A percentile compares a stretch with the other conserved stretches of the same genome.
phyloP scores from a whole-genome alignment of 1,140 invertebrate species.

The Pachypeltis micranthus region DNA sequence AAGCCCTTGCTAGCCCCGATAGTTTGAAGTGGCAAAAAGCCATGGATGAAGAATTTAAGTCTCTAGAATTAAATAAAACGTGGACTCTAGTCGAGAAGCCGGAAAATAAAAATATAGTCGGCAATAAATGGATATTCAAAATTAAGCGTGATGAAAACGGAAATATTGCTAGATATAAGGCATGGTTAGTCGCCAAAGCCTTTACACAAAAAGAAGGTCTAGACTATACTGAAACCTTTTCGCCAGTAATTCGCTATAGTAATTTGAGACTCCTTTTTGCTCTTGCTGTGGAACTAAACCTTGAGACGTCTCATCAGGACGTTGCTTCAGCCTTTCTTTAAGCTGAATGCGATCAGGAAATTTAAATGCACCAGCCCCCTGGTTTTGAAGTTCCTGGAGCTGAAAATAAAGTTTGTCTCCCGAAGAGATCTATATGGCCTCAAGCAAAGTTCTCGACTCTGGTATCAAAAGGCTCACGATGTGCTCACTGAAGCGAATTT shows the following conservation, averaged over 20 bases:
- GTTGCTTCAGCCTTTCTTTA: neutral
- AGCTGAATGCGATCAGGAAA: neutral
- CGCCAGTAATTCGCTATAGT: too few relatives aligned
- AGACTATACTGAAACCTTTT: too few relatives aligned
- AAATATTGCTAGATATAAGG: neutral
- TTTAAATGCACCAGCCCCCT: neutral
- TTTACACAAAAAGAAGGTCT: too few relatives aligned
- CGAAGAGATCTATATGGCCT: neutral
- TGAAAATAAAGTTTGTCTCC: neutral
- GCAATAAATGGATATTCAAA: neutral
- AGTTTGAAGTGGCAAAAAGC: neutral
- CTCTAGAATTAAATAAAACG: neutral
- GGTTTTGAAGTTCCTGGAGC: neutral
- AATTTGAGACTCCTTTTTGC: neutral
- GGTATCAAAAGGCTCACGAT: neutral
- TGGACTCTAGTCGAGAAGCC: neutral
- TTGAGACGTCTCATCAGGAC: neutral
- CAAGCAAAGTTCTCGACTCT: neutral
- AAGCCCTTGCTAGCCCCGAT: neutral
- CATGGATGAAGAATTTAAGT: neutral
- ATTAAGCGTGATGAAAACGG: neutral
- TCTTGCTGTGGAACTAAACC: neutral
- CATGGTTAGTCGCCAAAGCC: neutral
- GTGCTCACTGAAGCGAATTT: neutral
- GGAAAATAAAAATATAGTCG: neutral